Evolutionary conservation across 2,888 invertebrate genomes (phyloP), one percentile per base, ranked within the genome.

Genomic region (Orthonevra nobilis): DNA sequence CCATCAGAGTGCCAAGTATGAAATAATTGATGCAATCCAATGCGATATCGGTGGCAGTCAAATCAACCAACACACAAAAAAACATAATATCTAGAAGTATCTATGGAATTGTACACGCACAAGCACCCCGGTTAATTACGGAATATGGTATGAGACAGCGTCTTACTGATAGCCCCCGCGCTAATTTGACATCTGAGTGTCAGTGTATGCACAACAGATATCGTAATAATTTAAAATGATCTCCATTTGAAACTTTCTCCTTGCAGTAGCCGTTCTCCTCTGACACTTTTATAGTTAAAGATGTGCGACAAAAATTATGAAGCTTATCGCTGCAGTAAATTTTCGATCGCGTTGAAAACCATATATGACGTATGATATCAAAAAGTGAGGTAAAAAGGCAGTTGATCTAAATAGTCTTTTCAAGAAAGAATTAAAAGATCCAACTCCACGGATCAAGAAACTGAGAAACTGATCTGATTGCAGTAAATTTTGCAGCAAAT

Each of bases 1-100:
- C 77, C 64, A 60, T 64, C 77, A 60, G 28, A 72, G 77, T 52
- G 72, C 77, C 77, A 77, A 77, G 64, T 77, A 77, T 70, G 77
- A 66, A 77, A 77, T 77, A 77, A 77, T 77, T 72, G 77, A 66
- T 40, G 64, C 70, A 72, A 77, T 75, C 36, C 52, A 48, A 61
- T 40, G 52, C 69, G 38, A 68, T 68, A 74, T 77, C 44, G 38
- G 50, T 48, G 38, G 44, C 14, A 44, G 38, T 38, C 12, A 68
- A 36, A 56, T 48, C 23, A 30, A n/a, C 26, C 60, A 32, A 42
- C 40, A 23, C 2, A 44, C 20, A 12, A n/a, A n/a, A n/a, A n/a
- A n/a, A n/a, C n/a, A n/a, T n/a, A n/a, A n/a, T n/a, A n/a, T n/a
- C n/a, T n/a, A n/a, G n/a, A n/a, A n/a, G 26, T 15, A 58, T 56